Evolutionary conservation across 2,888 invertebrate genomes (phyloP).

Genomic region (Aporophyla nigra): DNA sequence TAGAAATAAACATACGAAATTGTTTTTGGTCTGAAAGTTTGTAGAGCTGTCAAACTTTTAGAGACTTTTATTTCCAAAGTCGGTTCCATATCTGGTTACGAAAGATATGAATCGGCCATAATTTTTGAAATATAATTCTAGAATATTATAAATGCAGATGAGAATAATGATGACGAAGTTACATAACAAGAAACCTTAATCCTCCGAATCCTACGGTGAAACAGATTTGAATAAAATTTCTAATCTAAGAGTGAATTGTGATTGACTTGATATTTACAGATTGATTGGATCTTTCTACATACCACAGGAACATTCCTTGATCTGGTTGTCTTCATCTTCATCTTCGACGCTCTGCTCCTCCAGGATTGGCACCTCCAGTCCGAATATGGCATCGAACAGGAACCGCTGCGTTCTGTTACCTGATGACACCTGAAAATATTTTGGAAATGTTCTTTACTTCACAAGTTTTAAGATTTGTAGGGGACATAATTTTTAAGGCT

Average conservation of each 20-base stretch:
- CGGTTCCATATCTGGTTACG: neutral
- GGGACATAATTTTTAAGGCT: neutral
- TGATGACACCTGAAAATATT: conserved; percentile 81
- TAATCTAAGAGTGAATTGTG: neutral
- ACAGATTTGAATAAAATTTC: neutral
- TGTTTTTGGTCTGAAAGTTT: neutral
- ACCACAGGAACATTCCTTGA: conserved; percentile 95
- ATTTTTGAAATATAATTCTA: conserved; percentile 15
- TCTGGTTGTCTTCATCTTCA: conserved; percentile 89
- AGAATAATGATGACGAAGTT: conserved; percentile 14
- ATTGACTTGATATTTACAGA: conserved; percentile 24
- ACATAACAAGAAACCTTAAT: conserved; percentile 13
- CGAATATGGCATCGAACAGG: conserved; percentile 94
- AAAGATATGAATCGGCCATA: neutral
- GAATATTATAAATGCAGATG: neutral
- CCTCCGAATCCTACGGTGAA: neutral
- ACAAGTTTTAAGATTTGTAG: neutral
- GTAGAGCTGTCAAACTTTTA: neutral
- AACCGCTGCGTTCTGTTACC: conserved; percentile 92
- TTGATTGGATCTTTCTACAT: conserved; percentile 76
- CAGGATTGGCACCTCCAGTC: conserved; percentile 90
- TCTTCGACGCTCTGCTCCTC: conserved; percentile 91
- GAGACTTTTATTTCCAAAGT: neutral
- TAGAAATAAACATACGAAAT: too few species aligned
- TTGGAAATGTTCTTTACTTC: conserved; percentile 3